phyloP scores from a whole-genome alignment of 2,113 vertebrate species.

The Ivindomyrus marchei region DNA sequence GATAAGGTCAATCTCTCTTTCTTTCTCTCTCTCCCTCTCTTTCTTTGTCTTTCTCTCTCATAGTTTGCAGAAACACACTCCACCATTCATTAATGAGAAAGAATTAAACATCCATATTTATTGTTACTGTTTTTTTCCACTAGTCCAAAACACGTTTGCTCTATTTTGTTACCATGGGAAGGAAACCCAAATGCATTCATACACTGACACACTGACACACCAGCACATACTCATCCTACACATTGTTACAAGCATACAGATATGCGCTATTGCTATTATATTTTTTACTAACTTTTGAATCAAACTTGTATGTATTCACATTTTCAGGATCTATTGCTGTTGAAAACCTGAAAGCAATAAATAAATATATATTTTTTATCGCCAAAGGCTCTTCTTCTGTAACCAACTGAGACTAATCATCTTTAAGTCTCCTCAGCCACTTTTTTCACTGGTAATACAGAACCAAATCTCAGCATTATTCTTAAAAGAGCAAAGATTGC shows the following conservation, averaged over 20 bases:
- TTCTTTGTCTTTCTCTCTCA: background rate
- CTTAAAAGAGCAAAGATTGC: constrained; percentile 43
- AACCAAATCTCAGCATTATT: constrained; percentile 42
- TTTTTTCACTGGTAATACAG: constrained; percentile 29
- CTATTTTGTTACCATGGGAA: background rate
- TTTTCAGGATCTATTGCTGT: background rate
- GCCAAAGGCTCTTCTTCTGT: background rate
- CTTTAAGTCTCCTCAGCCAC: constrained; percentile 30
- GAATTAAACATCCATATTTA: background rate
- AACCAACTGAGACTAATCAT: background rate
- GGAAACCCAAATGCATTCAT: background rate
- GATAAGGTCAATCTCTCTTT: background rate
- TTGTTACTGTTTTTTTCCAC: background rate
- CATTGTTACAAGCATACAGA: background rate
- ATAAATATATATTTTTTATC: constrained; percentile 2
- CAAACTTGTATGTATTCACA: background rate
- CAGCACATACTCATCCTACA: background rate
- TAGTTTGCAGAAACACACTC: background rate
- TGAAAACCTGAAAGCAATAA: constrained; percentile 6
- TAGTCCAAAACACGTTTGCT: background rate
- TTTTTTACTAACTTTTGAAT: background rate
- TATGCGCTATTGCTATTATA: background rate
- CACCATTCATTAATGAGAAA: background rate
- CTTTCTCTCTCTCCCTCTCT: background rate
- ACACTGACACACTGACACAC: background rate